Percentiles rank a stretch among this genome's conserved stretches.
phyloP scores from a whole-genome alignment of 2,888 invertebrate genomes.

The Busseola fusca region DNA sequence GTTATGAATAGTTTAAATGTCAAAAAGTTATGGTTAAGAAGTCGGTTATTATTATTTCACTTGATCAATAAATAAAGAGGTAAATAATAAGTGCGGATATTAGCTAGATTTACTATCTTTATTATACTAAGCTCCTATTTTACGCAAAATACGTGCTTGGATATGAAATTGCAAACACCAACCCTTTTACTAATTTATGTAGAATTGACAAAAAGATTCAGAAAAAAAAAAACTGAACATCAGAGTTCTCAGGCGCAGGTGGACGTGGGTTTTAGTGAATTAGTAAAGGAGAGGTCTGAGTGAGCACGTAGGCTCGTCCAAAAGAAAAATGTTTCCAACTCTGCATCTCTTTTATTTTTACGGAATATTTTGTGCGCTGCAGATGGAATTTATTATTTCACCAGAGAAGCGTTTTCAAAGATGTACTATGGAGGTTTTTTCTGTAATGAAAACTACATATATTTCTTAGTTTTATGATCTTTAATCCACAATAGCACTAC shows the following conservation, averaged over 20 bases:
- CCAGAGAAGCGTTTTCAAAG: neutral
- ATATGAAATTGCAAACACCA: too few relatives aligned
- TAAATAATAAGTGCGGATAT: too few relatives aligned
- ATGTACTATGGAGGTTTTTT: neutral
- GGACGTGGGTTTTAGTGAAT: slow-evolving; percentile 6
- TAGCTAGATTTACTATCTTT: too few relatives aligned
- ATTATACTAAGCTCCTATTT: too few relatives aligned
- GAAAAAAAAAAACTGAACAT: neutral
- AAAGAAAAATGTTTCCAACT: neutral
- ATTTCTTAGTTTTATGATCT: neutral
- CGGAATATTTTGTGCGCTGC: slow-evolving; percentile 20
- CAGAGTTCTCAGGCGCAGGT: neutral
- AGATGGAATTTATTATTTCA: slow-evolving; percentile 16
- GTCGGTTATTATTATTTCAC: too few relatives aligned
- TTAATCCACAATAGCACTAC: neutral
- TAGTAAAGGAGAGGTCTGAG: slow-evolving; percentile 11
- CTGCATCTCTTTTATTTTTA: slow-evolving; percentile 7
- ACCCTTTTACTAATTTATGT: too few relatives aligned
- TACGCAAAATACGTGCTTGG: too few relatives aligned
- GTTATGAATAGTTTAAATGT: too few relatives aligned
- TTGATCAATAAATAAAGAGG: too few relatives aligned
- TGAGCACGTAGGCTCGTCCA: neutral
- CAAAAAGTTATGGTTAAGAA: too few relatives aligned
- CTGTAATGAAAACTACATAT: too few relatives aligned
- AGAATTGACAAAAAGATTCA: neutral